These are phyloP conservation scores for Pogona vitticeps DNA, from an alignment of 2,113 vertebrate species.

Conservation along the genomic window DNA sequence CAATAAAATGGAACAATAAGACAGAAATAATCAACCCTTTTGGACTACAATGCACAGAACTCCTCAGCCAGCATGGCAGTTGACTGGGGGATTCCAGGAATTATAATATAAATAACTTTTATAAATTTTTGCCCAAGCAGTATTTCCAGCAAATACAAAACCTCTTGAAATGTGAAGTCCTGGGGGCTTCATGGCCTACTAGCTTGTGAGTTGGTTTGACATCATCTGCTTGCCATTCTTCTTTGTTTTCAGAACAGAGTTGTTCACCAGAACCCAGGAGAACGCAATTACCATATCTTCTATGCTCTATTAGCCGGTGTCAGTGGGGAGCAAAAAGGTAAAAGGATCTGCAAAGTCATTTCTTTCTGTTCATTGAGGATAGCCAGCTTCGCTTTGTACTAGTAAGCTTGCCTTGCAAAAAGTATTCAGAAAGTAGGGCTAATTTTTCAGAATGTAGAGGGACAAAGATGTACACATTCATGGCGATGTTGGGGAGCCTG, in stretches of 20 bases:
- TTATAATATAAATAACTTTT: too few species aligned
- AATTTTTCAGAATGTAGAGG: not conserved
- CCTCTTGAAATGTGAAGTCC: not conserved
- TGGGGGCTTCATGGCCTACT: not conserved
- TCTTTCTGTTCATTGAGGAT: not conserved
- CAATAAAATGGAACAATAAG: too few species aligned
- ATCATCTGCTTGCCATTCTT: slow-evolving; percentile 39
- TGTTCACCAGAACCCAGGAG: slow-evolving; percentile 88
- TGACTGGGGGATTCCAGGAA: too few species aligned
- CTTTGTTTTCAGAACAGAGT: slow-evolving; percentile 86
- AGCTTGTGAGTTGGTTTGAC: not conserved
- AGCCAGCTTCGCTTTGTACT: too few species aligned
- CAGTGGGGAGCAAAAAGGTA: slow-evolving; percentile 84
- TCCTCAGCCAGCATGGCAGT: too few species aligned
- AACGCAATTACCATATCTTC: slow-evolving; percentile 93
- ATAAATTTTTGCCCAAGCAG: too few species aligned
- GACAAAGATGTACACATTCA: not conserved
- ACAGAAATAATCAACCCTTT: too few species aligned
- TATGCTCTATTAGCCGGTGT: slow-evolving; percentile 87
- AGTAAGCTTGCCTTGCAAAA: not conserved
- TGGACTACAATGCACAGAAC: too few species aligned
- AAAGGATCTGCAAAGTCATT: slow-evolving; percentile 33
- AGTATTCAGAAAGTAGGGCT: not conserved
- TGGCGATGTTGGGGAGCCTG: not conserved
- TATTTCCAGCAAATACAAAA: too few species aligned